phyloP scores from a whole-genome alignment of 2,797 vertebrate species.

The Nasua narica region DNA sequence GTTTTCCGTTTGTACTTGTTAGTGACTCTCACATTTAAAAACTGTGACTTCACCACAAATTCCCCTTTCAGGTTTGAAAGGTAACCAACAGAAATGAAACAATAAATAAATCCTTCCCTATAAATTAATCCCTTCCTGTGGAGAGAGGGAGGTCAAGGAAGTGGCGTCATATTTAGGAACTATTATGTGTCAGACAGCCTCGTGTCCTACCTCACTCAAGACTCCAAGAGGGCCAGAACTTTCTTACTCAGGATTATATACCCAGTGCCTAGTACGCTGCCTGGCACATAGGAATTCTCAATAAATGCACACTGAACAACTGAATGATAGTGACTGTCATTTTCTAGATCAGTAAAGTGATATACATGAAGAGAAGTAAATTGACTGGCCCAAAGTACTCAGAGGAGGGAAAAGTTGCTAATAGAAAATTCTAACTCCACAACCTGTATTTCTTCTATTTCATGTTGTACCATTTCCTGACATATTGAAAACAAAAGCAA shows the following conservation, averaged over 20 bases:
- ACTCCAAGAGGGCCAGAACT: not conserved
- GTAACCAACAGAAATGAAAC: not conserved
- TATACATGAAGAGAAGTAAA: not conserved
- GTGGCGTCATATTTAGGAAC: not conserved
- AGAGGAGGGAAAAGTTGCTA: not conserved
- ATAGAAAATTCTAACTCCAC: not conserved
- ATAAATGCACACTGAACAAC: not conserved
- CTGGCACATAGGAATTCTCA: not conserved
- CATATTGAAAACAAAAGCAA: not conserved
- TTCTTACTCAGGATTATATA: not conserved
- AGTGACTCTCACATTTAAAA: not conserved
- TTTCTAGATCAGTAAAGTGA: not conserved
- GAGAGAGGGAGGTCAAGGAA: not conserved
- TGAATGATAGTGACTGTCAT: not conserved
- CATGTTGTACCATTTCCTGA: not conserved
- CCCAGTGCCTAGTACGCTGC: not conserved
- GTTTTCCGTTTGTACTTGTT: not conserved
- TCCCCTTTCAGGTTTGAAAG: conserved; percentile 26
- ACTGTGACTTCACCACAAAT: conserved; percentile 17
- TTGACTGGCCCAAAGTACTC: not conserved
- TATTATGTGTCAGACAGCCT: not conserved
- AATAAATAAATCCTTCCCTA: not conserved
- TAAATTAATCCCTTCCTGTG: not conserved
- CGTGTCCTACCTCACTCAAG: not conserved
- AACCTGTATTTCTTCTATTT: not conserved